phyloP scores from a whole-genome alignment of 2,888 invertebrate species.

The Xylota sylvarum region DNA sequence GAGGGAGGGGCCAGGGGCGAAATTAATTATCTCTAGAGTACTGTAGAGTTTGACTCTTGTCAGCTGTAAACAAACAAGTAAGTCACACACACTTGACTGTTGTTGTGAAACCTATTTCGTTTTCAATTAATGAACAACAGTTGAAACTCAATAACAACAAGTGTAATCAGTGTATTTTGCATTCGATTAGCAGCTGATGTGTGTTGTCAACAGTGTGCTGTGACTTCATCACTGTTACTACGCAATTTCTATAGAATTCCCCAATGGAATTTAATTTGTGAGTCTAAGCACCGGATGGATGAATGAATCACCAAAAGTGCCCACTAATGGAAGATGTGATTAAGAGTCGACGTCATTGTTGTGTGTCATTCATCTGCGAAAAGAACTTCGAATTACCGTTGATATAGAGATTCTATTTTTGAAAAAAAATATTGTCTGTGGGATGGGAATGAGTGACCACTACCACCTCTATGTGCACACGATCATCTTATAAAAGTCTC shows the following conservation, averaged over 20 bases:
- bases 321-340: constrained; percentile 6
- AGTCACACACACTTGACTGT: background rate
- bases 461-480: background rate
- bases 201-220: background rate
- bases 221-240: background rate
- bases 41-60: background rate
- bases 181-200: background rate
- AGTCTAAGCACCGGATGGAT: constrained; percentile 8
- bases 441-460: background rate
- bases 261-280: constrained; percentile 20
- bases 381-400: background rate
- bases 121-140: background rate
- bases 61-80: too few species aligned
- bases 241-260: constrained; percentile 18
- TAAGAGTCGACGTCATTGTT: constrained; percentile 3
- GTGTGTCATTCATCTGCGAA: constrained; percentile 8
- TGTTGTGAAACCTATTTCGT: background rate
- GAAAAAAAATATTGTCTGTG: background rate
- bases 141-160: constrained; percentile 16
- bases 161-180: background rate
- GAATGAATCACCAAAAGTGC: constrained; percentile 34
- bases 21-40: constrained; percentile 11
- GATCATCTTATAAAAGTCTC: constrained; percentile 12
- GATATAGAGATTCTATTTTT: constrained; percentile 4
- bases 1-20: background rate